phyloP scores from a whole-genome alignment of 2,113 vertebrate genomes.

The Eudyptes chrysolophus region DNA sequence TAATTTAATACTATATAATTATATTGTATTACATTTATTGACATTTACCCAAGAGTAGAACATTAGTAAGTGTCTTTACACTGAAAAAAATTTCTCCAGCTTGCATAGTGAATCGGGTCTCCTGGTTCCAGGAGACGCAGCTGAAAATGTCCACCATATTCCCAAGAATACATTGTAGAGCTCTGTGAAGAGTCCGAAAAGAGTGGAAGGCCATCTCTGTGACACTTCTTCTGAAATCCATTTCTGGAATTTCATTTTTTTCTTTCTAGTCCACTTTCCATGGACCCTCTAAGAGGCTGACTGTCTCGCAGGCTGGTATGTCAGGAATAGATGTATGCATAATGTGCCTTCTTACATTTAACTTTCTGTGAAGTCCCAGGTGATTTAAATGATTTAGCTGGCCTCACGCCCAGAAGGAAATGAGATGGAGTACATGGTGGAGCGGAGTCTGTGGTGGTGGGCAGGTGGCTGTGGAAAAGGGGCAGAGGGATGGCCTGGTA shows the following conservation, averaged over 20 bases:
- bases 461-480: not conserved
- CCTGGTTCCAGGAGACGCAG: not conserved
- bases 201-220: not conserved
- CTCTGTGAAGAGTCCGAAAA: not conserved
- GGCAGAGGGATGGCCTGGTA: not conserved
- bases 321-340: not conserved
- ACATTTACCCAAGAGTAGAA: not conserved
- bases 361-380: not conserved
- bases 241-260: not conserved
- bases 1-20: not conserved
- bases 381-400: not conserved
- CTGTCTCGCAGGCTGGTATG: not conserved
- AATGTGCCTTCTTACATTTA: not conserved
- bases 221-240: not conserved
- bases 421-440: not conserved
- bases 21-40: not conserved
- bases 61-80: not conserved
- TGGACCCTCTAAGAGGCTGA: not conserved
- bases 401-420: not conserved
- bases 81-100: not conserved
- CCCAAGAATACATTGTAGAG: not conserved
- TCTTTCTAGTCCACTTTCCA: not conserved
- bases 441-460: not conserved
- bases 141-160: not conserved
- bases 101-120: not conserved